phyloP scores from a whole-genome alignment of 2,888 invertebrate genomes.

The Nasonovia ribisnigri region DNA sequence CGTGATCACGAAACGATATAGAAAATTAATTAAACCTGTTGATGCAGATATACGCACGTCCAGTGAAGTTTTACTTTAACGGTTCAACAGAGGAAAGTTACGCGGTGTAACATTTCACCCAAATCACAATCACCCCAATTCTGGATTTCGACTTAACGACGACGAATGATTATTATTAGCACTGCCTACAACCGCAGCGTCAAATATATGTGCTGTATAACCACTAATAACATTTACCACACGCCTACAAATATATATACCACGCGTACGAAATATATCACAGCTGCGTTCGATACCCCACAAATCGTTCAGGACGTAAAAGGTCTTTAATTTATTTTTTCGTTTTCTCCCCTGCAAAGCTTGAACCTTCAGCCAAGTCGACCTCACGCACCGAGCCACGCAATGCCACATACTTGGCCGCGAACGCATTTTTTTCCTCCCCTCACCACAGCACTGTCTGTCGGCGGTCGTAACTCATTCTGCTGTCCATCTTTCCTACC shows the following conservation, averaged over 20 bases:
- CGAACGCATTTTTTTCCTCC: background rate
- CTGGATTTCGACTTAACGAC: background rate
- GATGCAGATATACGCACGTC: background rate
- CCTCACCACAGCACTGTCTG: background rate
- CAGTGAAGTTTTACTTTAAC: background rate
- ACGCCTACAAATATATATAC: background rate
- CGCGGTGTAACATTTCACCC: background rate
- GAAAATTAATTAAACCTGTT: background rate
- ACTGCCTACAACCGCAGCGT: background rate
- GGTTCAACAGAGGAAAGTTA: background rate
- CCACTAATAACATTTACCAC: background rate
- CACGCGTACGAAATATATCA: conserved; percentile 1
- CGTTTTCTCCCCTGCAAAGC: background rate
- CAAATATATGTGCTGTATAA: background rate
- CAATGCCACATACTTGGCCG: conserved; percentile 15
- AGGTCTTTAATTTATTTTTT: conserved; percentile 29
- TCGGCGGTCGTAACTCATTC: conserved; percentile 44
- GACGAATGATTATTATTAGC: background rate
- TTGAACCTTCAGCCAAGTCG: conserved; percentile 35
- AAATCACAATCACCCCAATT: background rate
- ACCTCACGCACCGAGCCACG: background rate
- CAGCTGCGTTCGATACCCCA: background rate
- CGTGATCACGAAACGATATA: background rate
- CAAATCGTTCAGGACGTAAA: conserved; percentile 2
- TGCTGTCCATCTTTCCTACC: conserved; percentile 10